Conservation (phyloP, 2,797 vertebrate genomes). For the Dromococcyx pavoninus region DNA sequence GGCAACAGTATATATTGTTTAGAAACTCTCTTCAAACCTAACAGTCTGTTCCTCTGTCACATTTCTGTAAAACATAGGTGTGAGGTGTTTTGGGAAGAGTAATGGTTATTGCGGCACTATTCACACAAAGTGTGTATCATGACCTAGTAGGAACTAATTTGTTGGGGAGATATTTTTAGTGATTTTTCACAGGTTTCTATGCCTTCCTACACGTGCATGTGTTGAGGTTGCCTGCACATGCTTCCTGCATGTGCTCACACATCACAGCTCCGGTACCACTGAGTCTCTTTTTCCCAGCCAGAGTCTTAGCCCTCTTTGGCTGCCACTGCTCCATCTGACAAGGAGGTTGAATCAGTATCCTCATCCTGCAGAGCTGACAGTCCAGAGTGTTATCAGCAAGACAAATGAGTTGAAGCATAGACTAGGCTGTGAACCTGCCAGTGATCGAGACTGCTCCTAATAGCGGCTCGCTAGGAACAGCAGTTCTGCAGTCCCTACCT, state of each 20-base stretch:
- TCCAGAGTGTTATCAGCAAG: background rate
- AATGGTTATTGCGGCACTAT: background rate
- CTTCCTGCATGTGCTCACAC: background rate
- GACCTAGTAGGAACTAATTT: background rate
- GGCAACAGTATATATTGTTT: background rate
- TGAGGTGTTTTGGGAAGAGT: background rate
- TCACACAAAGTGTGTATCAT: background rate
- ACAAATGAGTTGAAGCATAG: background rate
- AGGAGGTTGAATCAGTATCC: background rate
- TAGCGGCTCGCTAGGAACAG: background rate
- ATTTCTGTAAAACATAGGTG: background rate
- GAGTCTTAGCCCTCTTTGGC: background rate
- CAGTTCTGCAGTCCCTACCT: background rate
- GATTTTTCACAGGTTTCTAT: background rate
- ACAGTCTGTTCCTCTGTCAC: background rate
- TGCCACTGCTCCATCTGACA: background rate
- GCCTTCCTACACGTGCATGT: fast-evolving
- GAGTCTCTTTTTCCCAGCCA: background rate
- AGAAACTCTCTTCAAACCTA: background rate
- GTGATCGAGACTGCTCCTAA: background rate
- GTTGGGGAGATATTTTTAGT: background rate
- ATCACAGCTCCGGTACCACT: fast-evolving
- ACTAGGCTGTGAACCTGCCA: background rate
- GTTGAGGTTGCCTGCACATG: background rate
- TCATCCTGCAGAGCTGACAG: background rate